Conservation (phyloP, 2,888 invertebrate species). For the Allolobophora icterica region DNA sequence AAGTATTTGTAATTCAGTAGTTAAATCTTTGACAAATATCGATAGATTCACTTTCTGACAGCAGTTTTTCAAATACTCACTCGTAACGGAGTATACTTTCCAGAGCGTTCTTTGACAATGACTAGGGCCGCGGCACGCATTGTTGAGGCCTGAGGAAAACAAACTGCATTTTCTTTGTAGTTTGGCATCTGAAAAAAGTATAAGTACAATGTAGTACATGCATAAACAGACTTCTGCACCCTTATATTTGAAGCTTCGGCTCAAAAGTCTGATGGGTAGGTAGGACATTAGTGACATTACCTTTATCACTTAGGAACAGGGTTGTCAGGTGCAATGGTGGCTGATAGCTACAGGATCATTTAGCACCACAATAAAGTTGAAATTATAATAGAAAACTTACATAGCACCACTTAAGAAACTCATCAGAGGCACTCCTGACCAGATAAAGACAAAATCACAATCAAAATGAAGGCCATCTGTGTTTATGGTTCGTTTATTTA, state of each 20-base stretch:
- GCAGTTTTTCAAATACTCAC: constrained; percentile 63
- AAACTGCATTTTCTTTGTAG: constrained; percentile 14
- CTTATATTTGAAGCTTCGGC: not conserved
- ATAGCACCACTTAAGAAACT: no score
- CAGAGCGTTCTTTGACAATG: constrained; percentile 86
- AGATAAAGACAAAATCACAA: no score
- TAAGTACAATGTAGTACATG: not conserved
- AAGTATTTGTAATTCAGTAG: not conserved
- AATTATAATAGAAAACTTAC: no score
- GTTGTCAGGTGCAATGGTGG: not conserved
- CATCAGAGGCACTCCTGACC: no score
- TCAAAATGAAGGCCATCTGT: no score
- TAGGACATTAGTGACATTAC: not conserved
- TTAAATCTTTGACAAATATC: not conserved
- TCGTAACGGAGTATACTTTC: constrained; percentile 82
- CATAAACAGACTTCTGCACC: not conserved
- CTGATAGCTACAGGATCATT: no score
- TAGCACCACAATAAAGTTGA: no score
- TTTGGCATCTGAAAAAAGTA: constrained; percentile 24
- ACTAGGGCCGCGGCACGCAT: constrained; percentile 80
- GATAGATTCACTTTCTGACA: not conserved
- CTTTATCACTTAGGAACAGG: not conserved
- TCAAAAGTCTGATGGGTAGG: not conserved
- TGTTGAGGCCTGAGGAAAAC: constrained; percentile 34
- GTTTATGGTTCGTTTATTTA: no score